These are phyloP conservation scores for Dinoponera quadriceps DNA, from an alignment of 1,140 invertebrate species.

Conservation along the genomic window DNA sequence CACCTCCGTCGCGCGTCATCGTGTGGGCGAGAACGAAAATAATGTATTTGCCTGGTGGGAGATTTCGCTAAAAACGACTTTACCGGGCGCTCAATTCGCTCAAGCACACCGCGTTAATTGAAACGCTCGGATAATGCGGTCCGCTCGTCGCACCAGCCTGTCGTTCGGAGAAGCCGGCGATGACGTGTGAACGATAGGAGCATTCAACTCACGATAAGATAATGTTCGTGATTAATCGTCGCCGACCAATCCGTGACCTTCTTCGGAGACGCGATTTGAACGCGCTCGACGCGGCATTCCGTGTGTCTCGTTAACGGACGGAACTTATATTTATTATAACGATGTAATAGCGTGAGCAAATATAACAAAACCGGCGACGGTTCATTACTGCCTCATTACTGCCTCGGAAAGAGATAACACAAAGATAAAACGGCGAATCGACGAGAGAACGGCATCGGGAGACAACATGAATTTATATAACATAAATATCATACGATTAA, in stretches of 20 bases:
- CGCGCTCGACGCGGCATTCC: background rate
- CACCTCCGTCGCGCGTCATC: too few species aligned
- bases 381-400: background rate
- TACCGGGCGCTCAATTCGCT: background rate
- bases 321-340: background rate
- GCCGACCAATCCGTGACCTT: conserved; percentile 50
- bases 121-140: conserved; percentile 29
- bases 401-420: background rate
- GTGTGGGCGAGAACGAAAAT: background rate
- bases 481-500: background rate
- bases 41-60: background rate
- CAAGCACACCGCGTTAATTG: background rate
- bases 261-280: conserved; percentile 23
- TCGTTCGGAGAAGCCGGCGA: background rate
- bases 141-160: background rate
- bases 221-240: conserved; percentile 46
- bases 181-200: conserved; percentile 38
- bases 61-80: background rate
- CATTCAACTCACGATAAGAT: conserved; percentile 57
- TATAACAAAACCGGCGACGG: background rate
- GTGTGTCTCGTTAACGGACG: background rate
- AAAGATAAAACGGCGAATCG: background rate
- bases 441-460: background rate
- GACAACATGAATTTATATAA: background rate
- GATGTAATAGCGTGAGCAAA: background rate